Conservation (phyloP, 2,888 invertebrate species). For the Chaitophorus viminalis region DNA sequence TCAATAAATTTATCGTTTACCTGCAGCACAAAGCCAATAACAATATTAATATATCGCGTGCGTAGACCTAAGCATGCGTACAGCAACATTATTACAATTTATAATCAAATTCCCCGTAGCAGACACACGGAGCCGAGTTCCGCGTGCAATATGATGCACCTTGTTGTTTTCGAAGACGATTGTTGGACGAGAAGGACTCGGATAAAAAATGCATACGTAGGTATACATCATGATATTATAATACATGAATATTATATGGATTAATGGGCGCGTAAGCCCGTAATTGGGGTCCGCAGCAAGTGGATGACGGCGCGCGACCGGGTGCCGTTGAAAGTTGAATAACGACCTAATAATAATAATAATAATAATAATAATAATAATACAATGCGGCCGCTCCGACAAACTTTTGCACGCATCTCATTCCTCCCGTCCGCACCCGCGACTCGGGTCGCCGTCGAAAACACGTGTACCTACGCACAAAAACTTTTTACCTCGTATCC, state of each 20-base stretch:
- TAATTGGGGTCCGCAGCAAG: background rate
- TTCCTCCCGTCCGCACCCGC: background rate
- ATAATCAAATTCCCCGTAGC: background rate
- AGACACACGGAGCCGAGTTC: background rate
- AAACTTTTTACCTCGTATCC: background rate
- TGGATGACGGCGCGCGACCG: background rate
- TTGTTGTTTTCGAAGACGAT: slow-evolving; percentile 7
- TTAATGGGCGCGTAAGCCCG: background rate
- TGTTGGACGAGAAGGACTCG: background rate
- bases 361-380: slow-evolving; percentile 29
- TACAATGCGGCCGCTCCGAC: slow-evolving; percentile 7
- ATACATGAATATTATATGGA: background rate
- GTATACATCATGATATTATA: background rate
- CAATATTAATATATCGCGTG: no score
- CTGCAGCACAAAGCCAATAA: no score
- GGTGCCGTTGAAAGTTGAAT: slow-evolving; percentile 3
- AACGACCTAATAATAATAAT: slow-evolving; percentile 31
- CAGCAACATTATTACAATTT: background rate
- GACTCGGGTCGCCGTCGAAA: background rate
- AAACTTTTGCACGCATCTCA: background rate
- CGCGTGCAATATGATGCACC: background rate
- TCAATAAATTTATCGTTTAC: no score
- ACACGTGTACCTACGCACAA: slow-evolving; percentile 4
- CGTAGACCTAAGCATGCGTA: no score
- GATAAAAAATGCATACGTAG: background rate